Conservation (phyloP, 1,140 invertebrate genomes). For the Calliopsis andreniformis region DNA sequence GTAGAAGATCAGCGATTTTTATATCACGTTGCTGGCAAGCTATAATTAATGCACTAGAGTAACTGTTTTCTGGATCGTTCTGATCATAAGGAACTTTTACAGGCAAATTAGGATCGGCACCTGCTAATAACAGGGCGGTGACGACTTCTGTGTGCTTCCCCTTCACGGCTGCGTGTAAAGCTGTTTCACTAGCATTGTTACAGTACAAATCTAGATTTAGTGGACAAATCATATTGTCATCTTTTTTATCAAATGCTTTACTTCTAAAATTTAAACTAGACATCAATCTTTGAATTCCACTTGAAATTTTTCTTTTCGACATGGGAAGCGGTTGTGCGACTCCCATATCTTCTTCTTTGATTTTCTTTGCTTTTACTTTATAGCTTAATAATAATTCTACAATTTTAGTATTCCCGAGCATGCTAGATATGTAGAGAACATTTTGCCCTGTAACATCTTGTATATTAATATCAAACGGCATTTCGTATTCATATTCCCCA, state of each 20-base stretch:
- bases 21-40: constrained; percentile 80
- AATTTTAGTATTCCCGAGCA: constrained; percentile 90
- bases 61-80: constrained; percentile 74
- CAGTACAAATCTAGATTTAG: constrained; percentile 89
- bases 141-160: constrained; percentile 89
- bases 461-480: constrained; percentile 95
- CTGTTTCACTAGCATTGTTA: constrained; percentile 88
- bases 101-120: constrained; percentile 87
- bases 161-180: constrained; percentile 90
- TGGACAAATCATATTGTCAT: constrained; percentile 85
- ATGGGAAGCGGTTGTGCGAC: constrained; percentile 77
- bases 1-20: constrained; percentile 88
- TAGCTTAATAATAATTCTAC: constrained; percentile 90
- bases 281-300: constrained; percentile 93
- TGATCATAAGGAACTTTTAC: constrained; percentile 80
- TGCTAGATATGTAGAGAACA: constrained; percentile 93
- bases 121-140: constrained; percentile 87
- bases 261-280: constrained; percentile 87
- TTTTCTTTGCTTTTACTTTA: constrained; percentile 85
- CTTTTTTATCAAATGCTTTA: constrained; percentile 79
- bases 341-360: constrained; percentile 78
- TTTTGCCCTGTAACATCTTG: constrained; percentile 95
- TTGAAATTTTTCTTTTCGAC: constrained; percentile 89
- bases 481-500: constrained; percentile 90
- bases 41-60: constrained; percentile 78